A percentile compares a stretch with the other conserved stretches of the same genome.
These are phyloP conservation scores for Tanaodytes sp. DNA, from an alignment of 2,888 invertebrate genomes.

Conservation along the genomic window DNA sequence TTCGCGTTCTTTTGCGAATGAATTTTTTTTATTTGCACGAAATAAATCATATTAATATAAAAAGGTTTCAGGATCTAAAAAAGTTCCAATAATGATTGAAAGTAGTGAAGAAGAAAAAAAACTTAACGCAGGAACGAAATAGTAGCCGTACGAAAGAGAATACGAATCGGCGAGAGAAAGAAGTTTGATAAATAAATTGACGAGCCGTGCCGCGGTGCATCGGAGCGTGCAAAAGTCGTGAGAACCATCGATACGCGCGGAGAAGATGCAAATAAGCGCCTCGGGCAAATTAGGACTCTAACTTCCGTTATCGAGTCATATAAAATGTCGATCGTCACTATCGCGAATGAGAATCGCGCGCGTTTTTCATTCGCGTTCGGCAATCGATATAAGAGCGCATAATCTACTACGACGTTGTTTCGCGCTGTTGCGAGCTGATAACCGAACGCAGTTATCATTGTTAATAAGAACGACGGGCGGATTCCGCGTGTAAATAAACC, in stretches of 20 bases:
- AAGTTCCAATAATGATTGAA: too few relatives aligned
- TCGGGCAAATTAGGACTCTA: conserved; percentile 47
- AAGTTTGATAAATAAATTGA: conserved; percentile 48
- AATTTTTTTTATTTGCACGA: too few relatives aligned
- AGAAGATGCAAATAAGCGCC: conserved; percentile 52
- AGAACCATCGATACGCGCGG: conserved; percentile 44
- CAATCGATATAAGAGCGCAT: conserved; percentile 20
- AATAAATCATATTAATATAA: too few relatives aligned
- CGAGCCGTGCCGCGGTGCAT: conserved; percentile 36
- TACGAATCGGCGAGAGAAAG: conserved; percentile 22
- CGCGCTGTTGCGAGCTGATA: conserved; percentile 13
- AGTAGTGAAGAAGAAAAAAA: too few relatives aligned
- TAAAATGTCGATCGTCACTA: conserved; percentile 42
- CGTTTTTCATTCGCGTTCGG: conserved; percentile 14
- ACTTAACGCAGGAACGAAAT: too few relatives aligned
- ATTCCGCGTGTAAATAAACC: conserved; percentile 23
- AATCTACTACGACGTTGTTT: neutral
- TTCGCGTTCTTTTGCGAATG: too few relatives aligned
- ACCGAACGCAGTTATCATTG: conserved; percentile 23
- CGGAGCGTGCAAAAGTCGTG: conserved; percentile 47
- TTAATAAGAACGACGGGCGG: conserved; percentile 31
- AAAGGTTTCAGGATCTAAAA: too few relatives aligned
- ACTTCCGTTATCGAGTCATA: conserved; percentile 46
- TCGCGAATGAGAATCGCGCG: conserved; percentile 35
- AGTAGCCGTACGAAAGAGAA: too few relatives aligned